Base-by-base conservation (phyloP, 2,888 invertebrate species). In the Melieria picta region DNA sequence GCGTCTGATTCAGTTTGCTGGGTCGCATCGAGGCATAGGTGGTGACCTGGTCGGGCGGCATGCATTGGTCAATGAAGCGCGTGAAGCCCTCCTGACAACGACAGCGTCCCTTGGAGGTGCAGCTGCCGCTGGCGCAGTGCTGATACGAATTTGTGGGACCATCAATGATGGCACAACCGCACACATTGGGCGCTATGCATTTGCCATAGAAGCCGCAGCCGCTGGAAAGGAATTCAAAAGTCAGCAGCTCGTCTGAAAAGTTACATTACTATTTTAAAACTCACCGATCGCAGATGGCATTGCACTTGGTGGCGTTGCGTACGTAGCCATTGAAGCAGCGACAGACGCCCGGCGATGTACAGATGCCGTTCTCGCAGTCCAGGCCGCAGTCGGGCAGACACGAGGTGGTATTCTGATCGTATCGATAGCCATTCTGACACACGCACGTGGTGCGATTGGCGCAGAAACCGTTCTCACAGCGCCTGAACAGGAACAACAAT, bases 381-480 rank as follows among this genome's bases (percentile, higher is more conserved):
- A 79, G 79, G 0, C 78, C 80, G 61, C 86, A 87, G 42, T 82
- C 78, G 2, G 86, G 85, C 62, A 82, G 74, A 57, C 87, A 86
- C 5, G 78, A 79, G n/a, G 81, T 82, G 6, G 81, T 84, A 11
- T 80, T 80, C 3, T 71, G 65, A 67, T 82, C 82, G 63, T 82
- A 85, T 0, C 77, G 78, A 80, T 86, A 88, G 2, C 88, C 88
- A 67, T 81, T 79, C 57, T 84, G 81, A 73, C 90, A 91, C 5
- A 87, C 82, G 72, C 90, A 90, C 0, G 81, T 81, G 11, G 87
- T 84, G 0, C 84, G 85, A 55, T 83, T 87, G 0, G 86, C 81
- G 75, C 89, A 89, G 67, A 84, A 83, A n/a, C 89, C 88, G 79
- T 88, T 83, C 57, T 83, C 83, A 56, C 86, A 85, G 69, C 82